Base-by-base conservation (phyloP, 1,140 invertebrate genomes). In the Euwallacea similis region DNA sequence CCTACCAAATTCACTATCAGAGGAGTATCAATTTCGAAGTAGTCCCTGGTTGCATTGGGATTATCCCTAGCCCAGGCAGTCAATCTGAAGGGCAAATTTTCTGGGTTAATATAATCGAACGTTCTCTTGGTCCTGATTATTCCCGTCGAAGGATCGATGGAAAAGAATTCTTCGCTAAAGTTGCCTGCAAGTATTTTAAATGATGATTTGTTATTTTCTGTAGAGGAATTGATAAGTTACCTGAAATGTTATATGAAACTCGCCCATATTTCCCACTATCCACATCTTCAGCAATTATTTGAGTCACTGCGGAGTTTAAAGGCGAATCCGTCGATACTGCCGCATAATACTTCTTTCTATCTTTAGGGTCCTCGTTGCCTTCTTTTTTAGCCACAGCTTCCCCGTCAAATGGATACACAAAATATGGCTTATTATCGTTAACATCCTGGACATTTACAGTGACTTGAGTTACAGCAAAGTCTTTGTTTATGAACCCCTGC, bases 371-470 rank as follows among this genome's bases (percentile, higher is more conserved):
- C 10, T n/a, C 13, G 10, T 67, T 44, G 42, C 65, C 8, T 67
- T 56, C 21, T 10, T 42, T 53, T 58, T 56, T 70, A 2, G 43
- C 15, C 11, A 55, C 13, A 43, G 33, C 13, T 21, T 70, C 53
- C 3, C 56, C 53, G 44, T 65, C 69, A 70, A 74, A 75, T 0
- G 90, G 88, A 69, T 91, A 92, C 0, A 93, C 81, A 79, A 96
- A 97, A 69, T 88, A 85, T 0, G 95, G 94, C 3, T 85, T 84
- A 79, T 96, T 96, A 77, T 97, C 94, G 77, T 97, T 97, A 0
- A 93, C 87, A 79, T 97, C 94, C 0, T 90, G 83, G 0, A 97
- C 89, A 74, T 92, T 90, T 6, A 97, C 87, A 71, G 91, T 91
- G 0, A 97, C 86, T 77, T 89, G 87, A 0, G 92, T 88, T 8